Percentiles rank a stretch among this genome's conserved stretches.
Conservation (phyloP, 2,888 invertebrate species). For the Macrosoma leucophasiata region DNA sequence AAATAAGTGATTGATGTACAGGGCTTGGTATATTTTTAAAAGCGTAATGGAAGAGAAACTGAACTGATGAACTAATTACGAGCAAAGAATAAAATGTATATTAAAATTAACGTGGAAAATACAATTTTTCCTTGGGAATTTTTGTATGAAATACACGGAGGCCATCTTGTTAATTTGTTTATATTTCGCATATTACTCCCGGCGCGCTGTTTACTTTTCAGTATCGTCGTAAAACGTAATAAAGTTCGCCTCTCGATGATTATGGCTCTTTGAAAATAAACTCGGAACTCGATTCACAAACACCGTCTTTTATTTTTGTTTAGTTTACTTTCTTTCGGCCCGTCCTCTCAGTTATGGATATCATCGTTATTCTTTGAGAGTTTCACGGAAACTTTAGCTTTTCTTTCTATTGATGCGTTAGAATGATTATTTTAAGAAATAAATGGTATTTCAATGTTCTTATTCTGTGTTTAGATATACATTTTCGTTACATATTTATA, state of each 20-base stretch:
- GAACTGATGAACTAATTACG: no score
- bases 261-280: slow-evolving; percentile 65
- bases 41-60: no score
- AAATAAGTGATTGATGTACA: no score
- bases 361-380: slow-evolving; percentile 50
- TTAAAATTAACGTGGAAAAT: no score
- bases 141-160: slow-evolving; percentile 36
- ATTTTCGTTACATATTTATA: no score
- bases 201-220: slow-evolving; percentile 51
- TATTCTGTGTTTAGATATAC: slow-evolving; percentile 10
- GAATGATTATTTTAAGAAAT: no score
- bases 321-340: slow-evolving; percentile 46
- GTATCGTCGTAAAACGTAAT: slow-evolving; percentile 40
- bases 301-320: slow-evolving; percentile 58
- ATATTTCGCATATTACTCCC: slow-evolving; percentile 51
- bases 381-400: slow-evolving; percentile 38
- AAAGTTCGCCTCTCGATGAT: slow-evolving; percentile 62
- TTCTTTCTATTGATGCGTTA: slow-evolving; percentile 42
- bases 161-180: slow-evolving; percentile 71
- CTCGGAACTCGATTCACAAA: slow-evolving; percentile 52
- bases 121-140: no score
- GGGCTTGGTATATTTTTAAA: no score
- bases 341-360: slow-evolving; percentile 56
- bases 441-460: slow-evolving; percentile 4
- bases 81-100: no score